These are phyloP conservation scores for Carcharodon carcharias DNA, from an alignment of 2,797 vertebrate genomes.

Conservation along the genomic window DNA sequence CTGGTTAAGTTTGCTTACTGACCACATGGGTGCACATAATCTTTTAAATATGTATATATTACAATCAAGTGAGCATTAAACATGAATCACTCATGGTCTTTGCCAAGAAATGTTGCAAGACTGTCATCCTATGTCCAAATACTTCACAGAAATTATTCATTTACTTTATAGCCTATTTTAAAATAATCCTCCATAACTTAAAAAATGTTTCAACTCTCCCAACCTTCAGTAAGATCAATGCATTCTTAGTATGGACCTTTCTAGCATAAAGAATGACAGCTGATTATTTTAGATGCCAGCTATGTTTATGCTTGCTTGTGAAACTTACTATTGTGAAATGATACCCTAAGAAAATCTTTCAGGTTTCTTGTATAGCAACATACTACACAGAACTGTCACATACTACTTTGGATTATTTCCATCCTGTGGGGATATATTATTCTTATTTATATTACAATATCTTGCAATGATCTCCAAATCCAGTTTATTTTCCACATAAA, in stretches of 20 bases:
- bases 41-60: not conserved
- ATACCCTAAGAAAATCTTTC: not conserved
- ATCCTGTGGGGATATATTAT: not conserved
- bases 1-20: not conserved
- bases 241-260: not conserved
- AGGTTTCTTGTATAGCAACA: not conserved
- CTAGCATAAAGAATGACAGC: not conserved
- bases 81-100: not conserved
- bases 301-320: not conserved
- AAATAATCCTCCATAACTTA: not conserved
- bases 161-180: not conserved
- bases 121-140: not conserved
- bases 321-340: not conserved
- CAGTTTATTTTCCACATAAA: not conserved
- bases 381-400: not conserved
- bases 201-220: not conserved
- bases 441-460: not conserved
- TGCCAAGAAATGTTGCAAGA: not conserved
- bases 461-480: not conserved
- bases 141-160: not conserved
- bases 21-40: not conserved
- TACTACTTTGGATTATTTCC: not conserved
- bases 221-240: not conserved
- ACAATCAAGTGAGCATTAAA: not conserved
- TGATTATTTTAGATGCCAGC: not conserved